Evolutionary conservation across 2,113 vertebrate genomes (phyloP), one percentile per base, ranked within the genome.

Genomic region (Hemicordylus capensis): DNA sequence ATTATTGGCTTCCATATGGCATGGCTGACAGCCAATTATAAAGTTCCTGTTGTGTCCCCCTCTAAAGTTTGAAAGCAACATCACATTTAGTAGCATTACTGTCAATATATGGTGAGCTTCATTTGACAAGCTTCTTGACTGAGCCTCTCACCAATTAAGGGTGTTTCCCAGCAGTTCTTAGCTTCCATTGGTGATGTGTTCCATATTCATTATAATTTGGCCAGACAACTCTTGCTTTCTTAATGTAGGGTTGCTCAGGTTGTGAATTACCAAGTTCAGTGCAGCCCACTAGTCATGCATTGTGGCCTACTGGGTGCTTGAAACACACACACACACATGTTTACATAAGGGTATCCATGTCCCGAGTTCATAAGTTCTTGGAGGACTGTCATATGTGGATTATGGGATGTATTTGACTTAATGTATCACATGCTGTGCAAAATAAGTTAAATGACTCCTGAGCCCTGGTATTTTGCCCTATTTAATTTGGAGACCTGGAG

Each of bases 21-120:
- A 84, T 76, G 39, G 75, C n/a, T 94, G 87, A 89, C 87, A 93
- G 74, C 63, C 54, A 95, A 48, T 94, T 89, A 85, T 73, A 63
- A 92, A 90, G 1, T 86, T 89, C 69, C 74, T 87, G 5, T 77
- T 93, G 7, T 80, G 70, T 67, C 48, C 10, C 31, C 8, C n/a
- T 89, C 31, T 61, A 63, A 46, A 89, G 42, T 78, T 89, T 76
- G 75, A 90, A 77, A 90, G 48, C 15, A 54, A 86, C 54, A 73
- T 83, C 6, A 74, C 88, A 76, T 83, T 93, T 91, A 79, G 51
- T 72, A 87, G n/a, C 14, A 44, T 85, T 81, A 89, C 79, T 89
- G 82, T 1, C 46, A 90, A 37, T 86, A 81, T 82, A n/a, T 77
- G 83, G 66, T 76, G 80, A 8, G 39, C 37, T 8, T 79, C 15